These are phyloP conservation scores for Eudemis profundana DNA, from an alignment of 2,888 invertebrate species.

Conservation along the genomic window DNA sequence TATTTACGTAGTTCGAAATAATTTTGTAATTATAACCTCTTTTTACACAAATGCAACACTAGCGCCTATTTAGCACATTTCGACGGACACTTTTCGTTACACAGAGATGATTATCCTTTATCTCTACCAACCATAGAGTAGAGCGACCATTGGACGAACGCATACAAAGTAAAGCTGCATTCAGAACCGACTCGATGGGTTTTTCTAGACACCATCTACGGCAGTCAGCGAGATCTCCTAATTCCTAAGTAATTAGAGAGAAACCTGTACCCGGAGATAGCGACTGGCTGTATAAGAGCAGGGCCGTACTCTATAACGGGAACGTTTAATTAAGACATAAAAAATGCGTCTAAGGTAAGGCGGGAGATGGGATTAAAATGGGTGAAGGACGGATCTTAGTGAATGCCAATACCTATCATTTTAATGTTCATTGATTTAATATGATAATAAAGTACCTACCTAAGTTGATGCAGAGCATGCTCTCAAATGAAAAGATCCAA, in stretches of 20 bases:
- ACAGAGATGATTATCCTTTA: no score
- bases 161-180: slow-evolving; percentile 39
- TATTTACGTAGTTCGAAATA: no score
- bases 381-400: slow-evolving; percentile 16
- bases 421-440: not conserved
- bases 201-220: slow-evolving; percentile 60
- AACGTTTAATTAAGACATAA: slow-evolving; percentile 59
- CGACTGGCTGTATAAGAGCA: slow-evolving; percentile 51
- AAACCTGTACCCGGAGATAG: slow-evolving; percentile 65
- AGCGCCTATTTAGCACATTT: no score
- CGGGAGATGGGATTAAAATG: slow-evolving; percentile 7
- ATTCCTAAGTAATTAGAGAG: slow-evolving; percentile 57
- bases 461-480: no score
- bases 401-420: not conserved
- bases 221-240: slow-evolving; percentile 67
- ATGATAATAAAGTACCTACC: no score
- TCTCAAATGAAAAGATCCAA: no score
- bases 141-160: slow-evolving; percentile 19
- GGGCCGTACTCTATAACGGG: slow-evolving; percentile 56
- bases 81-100: no score
- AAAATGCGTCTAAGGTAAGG: slow-evolving; percentile 41
- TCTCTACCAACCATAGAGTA: no score
- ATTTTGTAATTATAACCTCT: no score
- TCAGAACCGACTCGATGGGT: slow-evolving; percentile 57
- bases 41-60: no score